Conservation (phyloP, 2,888 invertebrate genomes). For the Oithona nana region DNA sequence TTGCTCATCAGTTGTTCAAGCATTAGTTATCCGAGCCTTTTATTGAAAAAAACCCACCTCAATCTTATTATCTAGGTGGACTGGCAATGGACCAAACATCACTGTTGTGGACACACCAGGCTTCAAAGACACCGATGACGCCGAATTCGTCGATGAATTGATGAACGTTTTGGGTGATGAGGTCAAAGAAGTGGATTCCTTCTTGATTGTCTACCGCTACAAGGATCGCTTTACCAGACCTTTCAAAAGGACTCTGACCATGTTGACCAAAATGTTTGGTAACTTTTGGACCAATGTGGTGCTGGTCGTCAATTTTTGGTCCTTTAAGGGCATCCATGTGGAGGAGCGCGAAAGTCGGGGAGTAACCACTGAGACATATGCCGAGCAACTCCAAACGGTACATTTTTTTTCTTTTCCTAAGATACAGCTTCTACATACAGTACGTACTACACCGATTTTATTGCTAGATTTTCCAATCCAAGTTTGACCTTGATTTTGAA, state of each 20-base stretch:
- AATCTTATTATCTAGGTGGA: not conserved
- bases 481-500: slow-evolving; percentile 15
- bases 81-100: slow-evolving; percentile 6
- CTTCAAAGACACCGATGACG: slow-evolving; percentile 11
- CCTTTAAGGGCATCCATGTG: slow-evolving; percentile 10
- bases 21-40: too few species aligned
- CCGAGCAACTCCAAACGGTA: not conserved
- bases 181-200: slow-evolving; percentile 14
- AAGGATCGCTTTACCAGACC: slow-evolving; percentile 14
- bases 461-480: slow-evolving; percentile 7
- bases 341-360: slow-evolving; percentile 5
- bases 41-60: too few species aligned
- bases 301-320: slow-evolving; percentile 15
- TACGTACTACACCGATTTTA: too few species aligned
- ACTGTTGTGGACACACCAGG: slow-evolving; percentile 16
- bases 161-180: slow-evolving; percentile 17
- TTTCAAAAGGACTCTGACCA: slow-evolving; percentile 6
- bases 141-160: slow-evolving; percentile 15
- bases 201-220: slow-evolving; percentile 14
- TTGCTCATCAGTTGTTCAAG: not conserved
- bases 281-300: slow-evolving; percentile 17
- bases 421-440: too few species aligned
- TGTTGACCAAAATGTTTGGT: slow-evolving; percentile 16
- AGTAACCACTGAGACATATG: slow-evolving; percentile 5
- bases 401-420: too few species aligned